A percentile compares a stretch with the other conserved stretches of the same genome.
phyloP scores from a whole-genome alignment of 2,888 invertebrate species.

The Metacarcinus magister region DNA sequence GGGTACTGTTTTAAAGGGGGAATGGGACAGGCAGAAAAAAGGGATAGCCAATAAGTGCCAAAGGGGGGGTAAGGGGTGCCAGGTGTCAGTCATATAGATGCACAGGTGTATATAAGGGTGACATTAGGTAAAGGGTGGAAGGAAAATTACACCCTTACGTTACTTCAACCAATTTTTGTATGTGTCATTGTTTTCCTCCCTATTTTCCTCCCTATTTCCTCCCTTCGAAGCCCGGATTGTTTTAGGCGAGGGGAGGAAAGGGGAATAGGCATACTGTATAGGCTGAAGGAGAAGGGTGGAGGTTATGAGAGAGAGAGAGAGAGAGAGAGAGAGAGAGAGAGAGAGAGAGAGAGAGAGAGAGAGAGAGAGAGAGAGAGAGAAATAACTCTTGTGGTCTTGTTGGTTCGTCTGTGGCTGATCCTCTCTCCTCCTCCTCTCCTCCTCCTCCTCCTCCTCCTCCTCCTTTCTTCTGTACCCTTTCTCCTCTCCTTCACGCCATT shows the following conservation, averaged over 20 bases:
- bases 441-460: neutral
- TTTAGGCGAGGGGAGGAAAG: neutral
- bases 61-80: neutral
- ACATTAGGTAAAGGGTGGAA: neutral
- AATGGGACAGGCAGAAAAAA: too few relatives aligned
- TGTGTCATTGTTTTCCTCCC: neutral
- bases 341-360: neutral
- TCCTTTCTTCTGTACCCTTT: neutral
- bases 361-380: slow-evolving; percentile 3
- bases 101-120: neutral
- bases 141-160: neutral
- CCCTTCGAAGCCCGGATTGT: neutral
- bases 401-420: neutral
- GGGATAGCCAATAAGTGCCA: neutral
- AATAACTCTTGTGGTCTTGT: neutral
- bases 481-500: neutral
- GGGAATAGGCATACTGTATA: neutral
- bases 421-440: neutral
- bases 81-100: neutral
- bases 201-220: neutral
- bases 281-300: too few relatives aligned
- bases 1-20: neutral
- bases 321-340: neutral
- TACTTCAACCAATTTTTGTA: neutral
- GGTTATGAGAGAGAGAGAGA: neutral